Base-by-base conservation (phyloP, 2,113 vertebrate species). In the Nanorana parkeri region DNA sequence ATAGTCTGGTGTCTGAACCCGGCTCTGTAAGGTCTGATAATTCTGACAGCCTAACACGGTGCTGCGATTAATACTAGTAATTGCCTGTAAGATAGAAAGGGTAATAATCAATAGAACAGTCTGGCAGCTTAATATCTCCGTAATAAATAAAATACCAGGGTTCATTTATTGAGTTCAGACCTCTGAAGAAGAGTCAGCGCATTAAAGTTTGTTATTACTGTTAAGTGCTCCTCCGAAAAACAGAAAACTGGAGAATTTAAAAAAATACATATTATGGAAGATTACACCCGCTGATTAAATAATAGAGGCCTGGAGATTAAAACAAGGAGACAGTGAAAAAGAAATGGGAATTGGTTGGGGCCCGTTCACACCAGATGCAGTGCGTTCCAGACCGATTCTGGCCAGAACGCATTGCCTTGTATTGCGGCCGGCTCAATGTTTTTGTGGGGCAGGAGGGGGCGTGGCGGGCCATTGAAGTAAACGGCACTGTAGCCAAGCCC, bases 71-170 rank as follows among this genome's bases (percentile, higher is more conserved):
- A 74, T 74, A 74, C 54, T 32, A 58, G 71, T 56, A 58, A 74
- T 74, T 56, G 28, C 19, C 54, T 29, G 26, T 0, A 28, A 74
- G 26, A 74, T 74, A 74, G 71, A 19, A 60, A 60, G 52, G 54
- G 51, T 58, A 32, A 71, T 71, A 71, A 71, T 71, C 52, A 74
- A 60, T 74, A 52, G 71, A 24, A 74, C 71, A 29, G 71, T 58
- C 71, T 74, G 26, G 54, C 71, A 13, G 71, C 54, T 36, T 74
- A 28, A 74, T 58, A 74, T 74, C 54, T 74, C 55, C 10, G 58
- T 74, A 74, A 56, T 58, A 74, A 74, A 74, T 74, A 74, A 74
- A 74, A 74, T n/a, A 60, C 24, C 8, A 32, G 26, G n/a, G 3
- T 58, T 58, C 28, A 74, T 74, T 73, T 73, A 52, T 55, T 73